Base-by-base conservation (phyloP, 2,888 invertebrate genomes). In the Leptinotarsa peninsularis region DNA sequence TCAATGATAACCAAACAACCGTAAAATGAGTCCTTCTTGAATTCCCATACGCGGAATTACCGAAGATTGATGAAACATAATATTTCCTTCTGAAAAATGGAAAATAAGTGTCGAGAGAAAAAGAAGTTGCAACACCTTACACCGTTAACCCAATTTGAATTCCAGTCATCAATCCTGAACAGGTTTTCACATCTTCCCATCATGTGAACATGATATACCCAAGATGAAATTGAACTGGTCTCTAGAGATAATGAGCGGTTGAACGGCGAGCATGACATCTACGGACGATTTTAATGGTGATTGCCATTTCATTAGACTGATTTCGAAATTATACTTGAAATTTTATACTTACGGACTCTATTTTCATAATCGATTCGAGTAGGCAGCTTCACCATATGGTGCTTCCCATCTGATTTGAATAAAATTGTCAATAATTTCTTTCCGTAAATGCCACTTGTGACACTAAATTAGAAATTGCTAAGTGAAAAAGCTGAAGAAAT, bases 351-450 rank as follows among this genome's bases (percentile, higher is more conserved):
- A 10, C 7, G 63, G n/a, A 63, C 33, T 33, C n/a, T 63, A 63
- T n/a, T 43, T 63, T 63, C 63, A 63, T 63, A 63, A 63, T 63
- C 17, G n/a, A 63, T 27, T 63, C 43, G 27, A 15, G 13, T 10
- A 33, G 1, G 63, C 33, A 63, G 63, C 58, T 21, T 33, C 43
- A n/a, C 63, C 63, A 63, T 43, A 63, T 63, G 63, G 5, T 63
- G 23, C 43, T 1, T 17, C 15, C n/a, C 43, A n/a, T 63, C 0
- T 7, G 43, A 63, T 63, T 63, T 43, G 63, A 63, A 63, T 63
- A 63, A n/a, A n/a, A 27, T 33, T 43, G 43, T 33, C 58, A 54
- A 66, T 68, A 71, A 56, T 75, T 72, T 54, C 67, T 74, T 76
- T 50, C 33, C 18, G 21, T 58, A 23, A 58, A 15, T 58, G 58